phyloP scores from a whole-genome alignment of 1,140 invertebrate genomes.

The Panulirus ornatus region DNA sequence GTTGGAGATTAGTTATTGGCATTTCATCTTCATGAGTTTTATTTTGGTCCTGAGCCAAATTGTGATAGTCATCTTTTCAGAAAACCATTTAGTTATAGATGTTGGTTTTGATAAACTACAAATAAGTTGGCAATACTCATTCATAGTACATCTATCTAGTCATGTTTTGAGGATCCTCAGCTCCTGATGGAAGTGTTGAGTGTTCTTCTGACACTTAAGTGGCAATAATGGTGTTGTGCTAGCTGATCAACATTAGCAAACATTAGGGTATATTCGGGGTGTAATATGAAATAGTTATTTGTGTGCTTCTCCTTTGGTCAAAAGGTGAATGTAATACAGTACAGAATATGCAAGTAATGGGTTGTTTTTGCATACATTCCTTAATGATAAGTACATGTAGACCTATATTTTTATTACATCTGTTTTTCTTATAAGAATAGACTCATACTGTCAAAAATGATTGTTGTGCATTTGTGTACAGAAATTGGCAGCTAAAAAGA shows the following conservation, averaged over 20 bases:
- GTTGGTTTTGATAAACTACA: neutral
- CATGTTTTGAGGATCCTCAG: neutral
- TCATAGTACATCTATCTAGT: neutral
- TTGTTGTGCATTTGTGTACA: neutral
- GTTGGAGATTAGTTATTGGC: neutral
- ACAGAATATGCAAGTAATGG: neutral
- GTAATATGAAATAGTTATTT: neutral
- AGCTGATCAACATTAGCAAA: neutral
- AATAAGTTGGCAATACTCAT: neutral
- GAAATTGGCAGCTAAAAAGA: neutral
- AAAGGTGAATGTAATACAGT: neutral
- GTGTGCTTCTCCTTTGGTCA: neutral
- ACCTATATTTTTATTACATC: conserved; percentile 17
- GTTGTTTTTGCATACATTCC: conserved; percentile 4
- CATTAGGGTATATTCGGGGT: neutral
- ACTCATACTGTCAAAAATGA: neutral
- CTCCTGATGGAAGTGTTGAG: too few relatives aligned
- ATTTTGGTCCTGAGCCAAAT: conserved; percentile 3
- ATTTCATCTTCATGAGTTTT: neutral
- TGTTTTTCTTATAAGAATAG: neutral
- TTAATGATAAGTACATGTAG: conserved; percentile 17
- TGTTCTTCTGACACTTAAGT: neutral
- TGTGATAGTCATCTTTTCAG: neutral
- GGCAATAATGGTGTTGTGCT: conserved; percentile 13
- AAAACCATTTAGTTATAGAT: neutral